Conservation (phyloP, 2,888 invertebrate genomes). For the Torymus aiolomorphi region DNA sequence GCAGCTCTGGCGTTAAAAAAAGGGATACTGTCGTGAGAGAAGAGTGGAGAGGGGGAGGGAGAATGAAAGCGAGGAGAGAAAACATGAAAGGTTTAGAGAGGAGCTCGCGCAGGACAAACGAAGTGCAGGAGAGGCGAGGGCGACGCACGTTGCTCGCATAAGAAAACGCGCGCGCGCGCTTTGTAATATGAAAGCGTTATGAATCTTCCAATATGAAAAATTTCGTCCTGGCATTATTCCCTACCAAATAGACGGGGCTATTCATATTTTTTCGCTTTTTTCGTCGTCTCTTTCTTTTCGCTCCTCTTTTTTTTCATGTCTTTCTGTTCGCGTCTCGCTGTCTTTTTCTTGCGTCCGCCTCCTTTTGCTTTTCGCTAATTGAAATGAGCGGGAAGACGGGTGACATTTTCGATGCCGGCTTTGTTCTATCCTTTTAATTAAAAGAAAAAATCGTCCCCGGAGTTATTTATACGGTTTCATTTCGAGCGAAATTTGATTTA, state of each 20-base stretch:
- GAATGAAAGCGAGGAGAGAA: constrained; percentile 22
- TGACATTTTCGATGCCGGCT: constrained; percentile 9
- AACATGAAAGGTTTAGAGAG: constrained; percentile 22
- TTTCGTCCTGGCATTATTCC: constrained; percentile 40
- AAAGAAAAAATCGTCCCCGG: neutral
- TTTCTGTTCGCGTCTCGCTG: no score
- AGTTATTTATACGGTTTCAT: constrained; percentile 33
- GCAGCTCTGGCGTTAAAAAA: neutral
- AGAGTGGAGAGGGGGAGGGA: neutral
- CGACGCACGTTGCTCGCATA: constrained; percentile 50
- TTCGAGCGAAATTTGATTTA: neutral
- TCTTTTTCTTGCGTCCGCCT: constrained; percentile 39
- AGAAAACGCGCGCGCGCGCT: constrained; percentile 39
- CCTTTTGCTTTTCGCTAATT: constrained; percentile 62
- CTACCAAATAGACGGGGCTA: constrained; percentile 15
- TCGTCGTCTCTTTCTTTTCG: constrained; percentile 42
- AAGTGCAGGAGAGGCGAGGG: constrained; percentile 31
- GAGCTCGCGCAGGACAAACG: constrained; percentile 32
- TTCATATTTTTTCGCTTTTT: constrained; percentile 34
- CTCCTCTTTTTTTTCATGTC: constrained; percentile 59
- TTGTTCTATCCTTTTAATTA: constrained; percentile 39
- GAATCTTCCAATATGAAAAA: constrained; percentile 55
- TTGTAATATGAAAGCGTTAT: constrained; percentile 52
- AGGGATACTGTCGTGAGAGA: neutral
- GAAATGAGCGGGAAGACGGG: constrained; percentile 18